Conservation (phyloP, 2,797 vertebrate species). For the Glyptemys insculpta region DNA sequence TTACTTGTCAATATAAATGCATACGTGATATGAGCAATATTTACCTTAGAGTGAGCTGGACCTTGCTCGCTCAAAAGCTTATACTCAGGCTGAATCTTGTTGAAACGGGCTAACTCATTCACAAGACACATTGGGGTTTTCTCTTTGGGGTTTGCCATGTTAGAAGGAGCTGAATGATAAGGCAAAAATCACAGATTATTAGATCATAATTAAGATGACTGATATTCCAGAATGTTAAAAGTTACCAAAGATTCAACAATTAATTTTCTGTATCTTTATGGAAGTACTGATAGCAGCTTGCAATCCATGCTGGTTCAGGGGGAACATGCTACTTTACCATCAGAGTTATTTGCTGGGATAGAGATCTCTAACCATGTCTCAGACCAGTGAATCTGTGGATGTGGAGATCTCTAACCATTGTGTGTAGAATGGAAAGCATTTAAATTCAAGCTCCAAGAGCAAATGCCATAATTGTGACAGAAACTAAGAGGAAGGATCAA, state of each 20-base stretch:
- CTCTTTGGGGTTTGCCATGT: constrained; percentile 99
- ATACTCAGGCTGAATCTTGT: constrained; percentile 96
- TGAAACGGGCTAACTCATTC: constrained; percentile 99
- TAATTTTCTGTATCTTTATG: background rate
- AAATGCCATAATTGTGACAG: background rate
- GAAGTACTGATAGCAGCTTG: background rate
- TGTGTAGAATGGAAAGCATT: background rate
- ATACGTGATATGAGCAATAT: background rate
- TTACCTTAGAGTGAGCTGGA: constrained; percentile 95
- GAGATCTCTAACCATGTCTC: background rate
- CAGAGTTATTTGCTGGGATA: background rate
- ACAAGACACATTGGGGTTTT: constrained; percentile 99
- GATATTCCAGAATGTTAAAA: background rate
- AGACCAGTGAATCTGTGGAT: background rate
- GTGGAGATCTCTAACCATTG: background rate
- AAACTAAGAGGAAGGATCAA: background rate
- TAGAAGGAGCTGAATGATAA: constrained; percentile 88
- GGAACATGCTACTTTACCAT: background rate
- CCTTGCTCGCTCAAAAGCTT: constrained; percentile 96
- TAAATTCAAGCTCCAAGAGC: background rate
- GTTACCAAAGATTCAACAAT: background rate
- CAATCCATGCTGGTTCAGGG: background rate
- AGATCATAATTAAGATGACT: background rate
- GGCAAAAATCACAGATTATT: constrained; percentile 27
- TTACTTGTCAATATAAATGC: constrained; percentile 26